Evolutionary conservation across 2,113 vertebrate genomes (phyloP).

Genomic region (Coturnix japonica): DNA sequence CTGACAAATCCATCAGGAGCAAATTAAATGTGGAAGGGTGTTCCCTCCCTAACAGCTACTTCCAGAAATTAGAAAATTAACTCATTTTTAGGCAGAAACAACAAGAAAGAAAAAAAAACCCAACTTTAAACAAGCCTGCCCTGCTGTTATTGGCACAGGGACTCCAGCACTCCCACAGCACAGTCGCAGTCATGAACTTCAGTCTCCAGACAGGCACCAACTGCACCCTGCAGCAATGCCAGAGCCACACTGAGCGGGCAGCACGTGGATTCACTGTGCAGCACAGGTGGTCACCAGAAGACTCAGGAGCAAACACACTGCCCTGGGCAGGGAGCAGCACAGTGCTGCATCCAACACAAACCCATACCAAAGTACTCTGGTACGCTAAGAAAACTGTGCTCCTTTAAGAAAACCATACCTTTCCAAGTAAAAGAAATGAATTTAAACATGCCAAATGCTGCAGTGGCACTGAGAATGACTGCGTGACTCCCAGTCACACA

Average conservation of each 20-base stretch:
- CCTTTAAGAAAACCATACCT: rapidly evolving
- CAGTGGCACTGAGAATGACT: neutral
- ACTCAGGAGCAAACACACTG: rapidly evolving
- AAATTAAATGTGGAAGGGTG: neutral
- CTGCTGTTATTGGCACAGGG: neutral
- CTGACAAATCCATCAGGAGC: neutral
- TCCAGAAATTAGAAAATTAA: neutral
- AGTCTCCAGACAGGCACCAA: neutral
- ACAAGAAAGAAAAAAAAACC: neutral
- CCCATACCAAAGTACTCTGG: rapidly evolving
- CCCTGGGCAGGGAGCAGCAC: neutral
- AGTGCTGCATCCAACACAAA: neutral
- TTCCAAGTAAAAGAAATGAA: neutral
- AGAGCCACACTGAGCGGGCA: rapidly evolving
- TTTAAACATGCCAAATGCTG: too few species aligned
- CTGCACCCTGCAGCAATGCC: rapidly evolving
- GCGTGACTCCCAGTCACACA: neutral
- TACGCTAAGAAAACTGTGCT: rapidly evolving
- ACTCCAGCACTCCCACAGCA: rapidly evolving
- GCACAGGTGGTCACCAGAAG: rapidly evolving
- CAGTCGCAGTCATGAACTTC: neutral
- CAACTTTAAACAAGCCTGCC: neutral
- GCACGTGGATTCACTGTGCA: rapidly evolving
- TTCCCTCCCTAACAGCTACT: neutral
- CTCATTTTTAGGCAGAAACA: neutral